Evolutionary conservation across 2,888 invertebrate genomes (phyloP), one percentile per base, ranked within the genome.

Genomic region (Odontothrips loti): DNA sequence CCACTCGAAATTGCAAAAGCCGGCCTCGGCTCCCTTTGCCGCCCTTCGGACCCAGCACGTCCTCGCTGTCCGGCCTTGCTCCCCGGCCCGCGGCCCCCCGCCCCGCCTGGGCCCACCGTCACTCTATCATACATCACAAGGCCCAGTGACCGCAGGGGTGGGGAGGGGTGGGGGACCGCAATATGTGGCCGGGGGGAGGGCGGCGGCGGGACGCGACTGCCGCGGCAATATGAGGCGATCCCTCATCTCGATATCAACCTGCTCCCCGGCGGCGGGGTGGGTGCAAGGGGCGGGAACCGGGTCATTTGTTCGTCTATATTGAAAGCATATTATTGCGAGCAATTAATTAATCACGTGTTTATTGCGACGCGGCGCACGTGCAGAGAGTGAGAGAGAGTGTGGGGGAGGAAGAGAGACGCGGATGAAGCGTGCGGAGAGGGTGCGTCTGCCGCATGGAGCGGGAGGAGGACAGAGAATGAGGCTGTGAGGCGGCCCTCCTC

Each of bases 311-410:
- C 34, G 68, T 75, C 68, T 75, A 75, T 75, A 75, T 75, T 75
- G 68, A 75, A 75, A 75, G 68, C 68, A 27, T 75, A 75, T 75
- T 75, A 75, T 75, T 75, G 68, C 68, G 68, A 75, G 68, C 68
- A 75, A 75, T 75, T 75, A 75, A 75, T 75, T 75, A 75, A 75
- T 75, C 68, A 75, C 68, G 68, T 75, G 68, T 75, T 75, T 75
- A 75, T 75, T 75, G 68, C 68, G 68, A 75, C 23, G 68, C 68
- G 23, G 23, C 27, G 68, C 68, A 75, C 68, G 68, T 75, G 68
- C 68, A 75, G 68, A 27, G 27, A 12, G 68, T 23, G 68, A 23
- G 68, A 8, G 68, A 23, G 68, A 75, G 68, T 15, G 15, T 15
- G 51, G 17, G 51, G 27, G 68, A 75, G 23, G 10, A 4, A 27